Evolutionary conservation across 2,888 invertebrate species (phyloP).

Genomic region (Eilema sororculum): DNA sequence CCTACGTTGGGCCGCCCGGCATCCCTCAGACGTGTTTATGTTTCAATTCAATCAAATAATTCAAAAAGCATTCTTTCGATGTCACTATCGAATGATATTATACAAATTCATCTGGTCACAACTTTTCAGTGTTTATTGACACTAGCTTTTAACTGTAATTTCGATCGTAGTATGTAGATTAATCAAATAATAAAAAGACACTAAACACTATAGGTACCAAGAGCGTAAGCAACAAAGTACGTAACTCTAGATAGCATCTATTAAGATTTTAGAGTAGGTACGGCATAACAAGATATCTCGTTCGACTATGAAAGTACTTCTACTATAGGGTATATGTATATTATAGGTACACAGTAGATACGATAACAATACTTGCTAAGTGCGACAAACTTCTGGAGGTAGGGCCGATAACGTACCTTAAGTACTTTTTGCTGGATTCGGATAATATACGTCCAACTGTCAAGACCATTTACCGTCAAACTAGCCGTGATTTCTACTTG

Average conservation of each 20-base stretch:
- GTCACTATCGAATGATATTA: conserved; percentile 33
- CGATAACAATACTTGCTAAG: not conserved
- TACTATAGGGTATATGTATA: not conserved
- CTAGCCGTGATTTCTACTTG: not conserved
- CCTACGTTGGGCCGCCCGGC: conserved; percentile 58
- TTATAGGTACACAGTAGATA: not conserved
- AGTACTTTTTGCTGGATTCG: not conserved
- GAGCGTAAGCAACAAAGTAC: no score
- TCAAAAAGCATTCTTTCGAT: conserved; percentile 61
- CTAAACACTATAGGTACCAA: no score
- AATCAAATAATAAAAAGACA: no score
- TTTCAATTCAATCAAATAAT: conserved; percentile 68
- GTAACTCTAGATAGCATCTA: no score
- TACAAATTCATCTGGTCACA: not conserved
- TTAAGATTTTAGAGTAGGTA: not conserved
- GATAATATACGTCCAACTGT: no score
- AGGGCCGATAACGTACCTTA: not conserved
- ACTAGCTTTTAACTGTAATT: not conserved
- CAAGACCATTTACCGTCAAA: not conserved
- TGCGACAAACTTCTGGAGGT: not conserved
- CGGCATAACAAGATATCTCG: not conserved
- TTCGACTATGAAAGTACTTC: not conserved
- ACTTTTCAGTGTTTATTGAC: not conserved
- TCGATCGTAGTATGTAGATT: not conserved
- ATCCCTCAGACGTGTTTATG: conserved; percentile 70